These are phyloP conservation scores for Heliothis virescens DNA, from an alignment of 1,140 invertebrate genomes.

Conservation along the genomic window DNA sequence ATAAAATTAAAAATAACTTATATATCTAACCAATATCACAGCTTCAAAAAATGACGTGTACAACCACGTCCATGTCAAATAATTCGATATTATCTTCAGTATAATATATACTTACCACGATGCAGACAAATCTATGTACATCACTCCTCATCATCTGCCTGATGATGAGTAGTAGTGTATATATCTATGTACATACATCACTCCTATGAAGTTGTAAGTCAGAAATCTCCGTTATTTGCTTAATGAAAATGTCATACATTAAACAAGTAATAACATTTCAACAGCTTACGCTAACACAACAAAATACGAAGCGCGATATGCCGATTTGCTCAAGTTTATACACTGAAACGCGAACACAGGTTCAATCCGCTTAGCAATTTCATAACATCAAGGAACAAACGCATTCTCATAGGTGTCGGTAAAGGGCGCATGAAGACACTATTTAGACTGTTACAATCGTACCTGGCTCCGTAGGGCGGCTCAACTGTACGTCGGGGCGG, in stretches of 20 bases:
- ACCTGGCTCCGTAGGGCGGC: conserved; percentile 83
- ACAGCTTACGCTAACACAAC: conserved; percentile 44
- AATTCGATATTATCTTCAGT: not conserved
- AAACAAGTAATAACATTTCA: conserved; percentile 38
- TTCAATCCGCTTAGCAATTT: conserved; percentile 79
- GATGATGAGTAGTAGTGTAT: too few relatives aligned
- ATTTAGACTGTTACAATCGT: conserved; percentile 83
- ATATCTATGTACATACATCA: too few relatives aligned
- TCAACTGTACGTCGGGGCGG: conserved; percentile 81
- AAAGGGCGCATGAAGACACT: conserved; percentile 68
- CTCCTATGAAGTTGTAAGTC: not conserved
- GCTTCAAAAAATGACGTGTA: not conserved
- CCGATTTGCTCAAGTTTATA: conserved; percentile 41
- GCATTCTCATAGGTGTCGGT: conserved; percentile 58
- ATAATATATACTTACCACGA: conserved; percentile 25
- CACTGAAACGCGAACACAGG: conserved; percentile 68
- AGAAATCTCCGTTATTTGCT: conserved; percentile 10
- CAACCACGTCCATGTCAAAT: not conserved
- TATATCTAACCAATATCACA: conserved; percentile 6
- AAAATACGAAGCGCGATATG: not conserved
- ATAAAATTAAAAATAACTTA: not conserved
- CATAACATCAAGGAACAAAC: conserved; percentile 55
- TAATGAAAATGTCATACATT: conserved; percentile 31
- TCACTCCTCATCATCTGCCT: not conserved
- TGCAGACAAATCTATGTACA: not conserved